Evolutionary conservation across 2,888 invertebrate species (phyloP).

Genomic region (Brenthis ino): DNA sequence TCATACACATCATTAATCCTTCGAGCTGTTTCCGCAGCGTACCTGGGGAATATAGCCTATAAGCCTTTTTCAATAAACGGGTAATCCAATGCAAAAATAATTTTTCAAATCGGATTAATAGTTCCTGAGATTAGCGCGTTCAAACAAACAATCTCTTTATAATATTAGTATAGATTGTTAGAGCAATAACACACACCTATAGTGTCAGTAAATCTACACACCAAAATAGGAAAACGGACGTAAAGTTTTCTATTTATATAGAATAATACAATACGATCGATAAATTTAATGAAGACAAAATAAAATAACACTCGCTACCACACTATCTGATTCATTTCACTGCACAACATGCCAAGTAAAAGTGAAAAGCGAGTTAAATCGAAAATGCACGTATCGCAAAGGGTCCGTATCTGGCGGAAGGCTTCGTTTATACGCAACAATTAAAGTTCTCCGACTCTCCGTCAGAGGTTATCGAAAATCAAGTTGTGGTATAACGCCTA

Average conservation of each 20-base stretch:
- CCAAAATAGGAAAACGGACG: constrained; percentile 1
- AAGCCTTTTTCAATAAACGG: too few species aligned
- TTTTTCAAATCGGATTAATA: too few species aligned
- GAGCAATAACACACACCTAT: background rate
- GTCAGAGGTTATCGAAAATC: constrained; percentile 40
- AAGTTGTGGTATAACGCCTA: constrained; percentile 36
- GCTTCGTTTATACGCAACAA: constrained; percentile 39
- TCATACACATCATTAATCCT: too few species aligned
- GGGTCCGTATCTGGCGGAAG: constrained; percentile 33
- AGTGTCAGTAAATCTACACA: background rate
- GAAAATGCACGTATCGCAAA: constrained; percentile 26
- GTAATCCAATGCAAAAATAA: too few species aligned
- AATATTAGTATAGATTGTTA: background rate
- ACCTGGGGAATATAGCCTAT: too few species aligned
- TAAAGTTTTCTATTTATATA: constrained; percentile 4
- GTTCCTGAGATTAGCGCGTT: too few species aligned
- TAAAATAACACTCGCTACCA: constrained; percentile 8
- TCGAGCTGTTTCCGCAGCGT: too few species aligned
- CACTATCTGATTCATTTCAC: constrained; percentile 24
- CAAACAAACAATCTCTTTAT: too few species aligned
- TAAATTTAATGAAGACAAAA: constrained; percentile 24
- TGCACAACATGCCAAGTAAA: constrained; percentile 30
- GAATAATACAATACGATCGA: constrained; percentile 4
- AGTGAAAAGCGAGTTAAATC: constrained; percentile 39
- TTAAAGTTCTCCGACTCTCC: constrained; percentile 35